A percentile compares a stretch with the other conserved stretches of the same genome.
These are phyloP conservation scores for Drosophila chauvacae DNA, from an alignment of 1,140 invertebrate species.

Conservation along the genomic window DNA sequence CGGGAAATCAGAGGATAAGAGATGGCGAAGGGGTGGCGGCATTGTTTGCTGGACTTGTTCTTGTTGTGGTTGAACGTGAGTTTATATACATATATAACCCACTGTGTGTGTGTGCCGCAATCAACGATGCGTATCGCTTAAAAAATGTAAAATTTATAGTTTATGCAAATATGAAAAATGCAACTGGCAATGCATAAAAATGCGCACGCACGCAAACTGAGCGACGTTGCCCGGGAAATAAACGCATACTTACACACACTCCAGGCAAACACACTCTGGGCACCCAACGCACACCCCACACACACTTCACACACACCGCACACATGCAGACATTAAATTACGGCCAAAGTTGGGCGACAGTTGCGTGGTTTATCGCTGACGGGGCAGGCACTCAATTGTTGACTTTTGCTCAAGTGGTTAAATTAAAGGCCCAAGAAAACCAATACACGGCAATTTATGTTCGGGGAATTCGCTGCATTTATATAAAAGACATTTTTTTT, in stretches of 20 bases:
- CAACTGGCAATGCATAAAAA: conserved; percentile 83
- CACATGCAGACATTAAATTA: conserved; percentile 71
- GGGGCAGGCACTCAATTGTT: conserved; percentile 74
- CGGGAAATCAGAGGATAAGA: conserved; percentile 20
- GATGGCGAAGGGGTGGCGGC: neutral
- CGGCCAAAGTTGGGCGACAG: conserved; percentile 82
- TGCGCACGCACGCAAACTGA: conserved; percentile 82
- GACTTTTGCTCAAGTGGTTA: conserved; percentile 72
- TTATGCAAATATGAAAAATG: conserved; percentile 84
- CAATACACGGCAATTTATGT: conserved; percentile 36
- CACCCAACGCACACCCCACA: conserved; percentile 18
- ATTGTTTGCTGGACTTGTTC: conserved; percentile 57
- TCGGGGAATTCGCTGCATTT: conserved; percentile 2
- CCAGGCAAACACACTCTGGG: conserved; percentile 32
- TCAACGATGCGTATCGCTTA: conserved; percentile 83
- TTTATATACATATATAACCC: conserved; percentile 4
- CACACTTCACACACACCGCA: conserved; percentile 8
- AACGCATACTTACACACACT: conserved; percentile 31
- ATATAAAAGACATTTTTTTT: conserved; percentile 6
- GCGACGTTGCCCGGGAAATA: conserved; percentile 39
- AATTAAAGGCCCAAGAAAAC: conserved; percentile 56
- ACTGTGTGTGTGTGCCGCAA: conserved; percentile 48
- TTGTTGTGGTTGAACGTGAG: conserved; percentile 52
- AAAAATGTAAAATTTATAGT: conserved; percentile 84
- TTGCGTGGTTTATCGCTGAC: conserved; percentile 78